A percentile compares a stretch with the other conserved stretches of the same genome.
phyloP scores from a whole-genome alignment of 2,113 vertebrate genomes.

The Grallaria varia region DNA sequence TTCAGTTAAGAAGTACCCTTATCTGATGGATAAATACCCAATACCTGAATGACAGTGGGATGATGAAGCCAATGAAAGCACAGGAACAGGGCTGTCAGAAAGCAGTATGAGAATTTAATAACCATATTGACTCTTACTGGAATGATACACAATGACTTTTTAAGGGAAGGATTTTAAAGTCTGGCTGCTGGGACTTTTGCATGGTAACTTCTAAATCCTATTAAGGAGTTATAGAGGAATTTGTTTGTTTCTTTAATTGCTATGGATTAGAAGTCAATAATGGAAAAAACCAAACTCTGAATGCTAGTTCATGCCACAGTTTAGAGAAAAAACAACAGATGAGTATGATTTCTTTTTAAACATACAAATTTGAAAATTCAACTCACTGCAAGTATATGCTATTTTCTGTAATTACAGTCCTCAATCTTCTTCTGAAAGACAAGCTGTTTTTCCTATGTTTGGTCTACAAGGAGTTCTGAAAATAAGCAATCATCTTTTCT shows the following conservation, averaged over 20 bases:
- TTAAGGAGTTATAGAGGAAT: neutral
- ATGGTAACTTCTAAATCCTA: neutral
- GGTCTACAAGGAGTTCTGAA: constrained; percentile 3
- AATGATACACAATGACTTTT: neutral
- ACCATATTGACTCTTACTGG: neutral
- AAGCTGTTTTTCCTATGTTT: neutral
- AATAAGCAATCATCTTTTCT: neutral
- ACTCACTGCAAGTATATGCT: neutral
- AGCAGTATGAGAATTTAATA: neutral
- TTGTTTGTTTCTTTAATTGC: constrained; percentile 15
- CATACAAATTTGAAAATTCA: neutral
- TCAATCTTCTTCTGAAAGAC: constrained; percentile 5
- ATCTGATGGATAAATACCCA: neutral
- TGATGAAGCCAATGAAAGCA: neutral
- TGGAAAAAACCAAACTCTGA: neutral
- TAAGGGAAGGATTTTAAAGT: neutral
- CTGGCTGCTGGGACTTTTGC: neutral
- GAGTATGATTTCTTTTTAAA: neutral
- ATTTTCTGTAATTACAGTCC: neutral
- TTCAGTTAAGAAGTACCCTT: neutral
- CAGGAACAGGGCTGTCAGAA: neutral
- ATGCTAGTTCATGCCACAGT: neutral
- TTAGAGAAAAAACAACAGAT: neutral
- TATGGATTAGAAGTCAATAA: constrained; percentile 1
- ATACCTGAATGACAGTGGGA: neutral